A percentile compares a stretch with the other conserved stretches of the same genome.
Conservation (phyloP, 2,888 invertebrate species). For the Trissolcus japonicus region DNA sequence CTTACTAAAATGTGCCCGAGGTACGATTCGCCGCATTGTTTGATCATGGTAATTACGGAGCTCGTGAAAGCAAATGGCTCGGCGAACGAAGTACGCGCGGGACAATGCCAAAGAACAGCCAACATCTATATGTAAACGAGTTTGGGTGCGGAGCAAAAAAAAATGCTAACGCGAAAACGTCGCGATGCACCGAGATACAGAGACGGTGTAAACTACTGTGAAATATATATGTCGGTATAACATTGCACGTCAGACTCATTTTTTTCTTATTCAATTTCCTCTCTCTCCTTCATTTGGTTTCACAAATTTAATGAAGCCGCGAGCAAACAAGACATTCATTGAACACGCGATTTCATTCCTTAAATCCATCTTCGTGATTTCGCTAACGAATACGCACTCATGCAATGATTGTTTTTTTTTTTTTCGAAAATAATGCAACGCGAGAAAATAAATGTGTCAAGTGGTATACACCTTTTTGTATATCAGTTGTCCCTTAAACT, state of each 20-base stretch:
- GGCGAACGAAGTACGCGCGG: slow-evolving; percentile 58
- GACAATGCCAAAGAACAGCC: slow-evolving; percentile 53
- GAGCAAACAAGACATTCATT: slow-evolving; percentile 3
- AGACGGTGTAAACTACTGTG: slow-evolving; percentile 40
- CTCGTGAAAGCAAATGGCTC: slow-evolving; percentile 56
- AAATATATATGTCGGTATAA: slow-evolving; percentile 48
- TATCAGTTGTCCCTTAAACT: too few relatives aligned
- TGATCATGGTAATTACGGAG: slow-evolving; percentile 70
- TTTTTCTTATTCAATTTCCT: slow-evolving; percentile 35
- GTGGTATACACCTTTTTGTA: neutral
- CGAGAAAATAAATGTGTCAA: neutral
- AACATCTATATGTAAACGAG: slow-evolving; percentile 57
- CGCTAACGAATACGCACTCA: neutral
- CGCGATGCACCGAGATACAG: slow-evolving; percentile 32
- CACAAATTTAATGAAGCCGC: slow-evolving; percentile 5
- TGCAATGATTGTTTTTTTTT: neutral
- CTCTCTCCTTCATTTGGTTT: neutral
- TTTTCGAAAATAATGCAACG: neutral
- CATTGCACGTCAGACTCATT: slow-evolving; percentile 19
- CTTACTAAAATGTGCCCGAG: slow-evolving; percentile 43
- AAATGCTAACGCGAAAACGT: slow-evolving; percentile 29
- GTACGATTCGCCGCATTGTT: slow-evolving; percentile 66
- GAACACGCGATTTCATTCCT: neutral
- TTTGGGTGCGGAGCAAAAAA: slow-evolving; percentile 28
- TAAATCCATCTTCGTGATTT: neutral